Conservation (phyloP, 2,113 vertebrate species). For the Oxyruncus cristatus region DNA sequence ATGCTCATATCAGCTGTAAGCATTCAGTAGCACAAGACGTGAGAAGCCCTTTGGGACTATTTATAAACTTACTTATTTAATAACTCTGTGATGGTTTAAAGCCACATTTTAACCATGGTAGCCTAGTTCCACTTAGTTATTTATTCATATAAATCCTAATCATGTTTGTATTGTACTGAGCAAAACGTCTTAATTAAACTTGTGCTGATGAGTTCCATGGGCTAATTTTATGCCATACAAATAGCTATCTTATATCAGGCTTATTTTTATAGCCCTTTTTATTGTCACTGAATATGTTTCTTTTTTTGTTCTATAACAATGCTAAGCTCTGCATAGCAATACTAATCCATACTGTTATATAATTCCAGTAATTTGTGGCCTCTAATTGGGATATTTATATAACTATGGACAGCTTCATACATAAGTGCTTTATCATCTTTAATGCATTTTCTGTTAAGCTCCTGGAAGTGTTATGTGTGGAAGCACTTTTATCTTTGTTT, state of each 20-base stretch:
- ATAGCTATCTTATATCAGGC: background rate
- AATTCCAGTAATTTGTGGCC: background rate
- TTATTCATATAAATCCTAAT: conserved; percentile 20
- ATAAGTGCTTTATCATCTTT: background rate
- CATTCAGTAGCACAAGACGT: background rate
- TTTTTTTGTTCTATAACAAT: background rate
- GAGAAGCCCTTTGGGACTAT: background rate
- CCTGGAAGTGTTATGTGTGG: background rate
- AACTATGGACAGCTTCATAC: background rate
- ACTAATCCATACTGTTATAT: background rate
- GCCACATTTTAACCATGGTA: background rate
- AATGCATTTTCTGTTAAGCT: background rate
- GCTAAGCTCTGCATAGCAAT: background rate
- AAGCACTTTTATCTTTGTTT: background rate
- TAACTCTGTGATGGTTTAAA: background rate
- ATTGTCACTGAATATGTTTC: background rate
- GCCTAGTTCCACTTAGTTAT: background rate
- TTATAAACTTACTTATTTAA: background rate
- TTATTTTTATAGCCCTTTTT: conserved; percentile 1
- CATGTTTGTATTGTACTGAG: background rate
- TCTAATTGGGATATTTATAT: background rate
- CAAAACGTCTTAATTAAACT: background rate
- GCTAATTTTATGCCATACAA: conserved; percentile 7
- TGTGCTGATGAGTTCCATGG: background rate
- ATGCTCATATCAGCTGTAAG: background rate